Percentiles rank a stretch among this genome's conserved stretches.
Evolutionary conservation across 2,888 invertebrate genomes (phyloP).

Genomic region (Habrosyne pyritoides): DNA sequence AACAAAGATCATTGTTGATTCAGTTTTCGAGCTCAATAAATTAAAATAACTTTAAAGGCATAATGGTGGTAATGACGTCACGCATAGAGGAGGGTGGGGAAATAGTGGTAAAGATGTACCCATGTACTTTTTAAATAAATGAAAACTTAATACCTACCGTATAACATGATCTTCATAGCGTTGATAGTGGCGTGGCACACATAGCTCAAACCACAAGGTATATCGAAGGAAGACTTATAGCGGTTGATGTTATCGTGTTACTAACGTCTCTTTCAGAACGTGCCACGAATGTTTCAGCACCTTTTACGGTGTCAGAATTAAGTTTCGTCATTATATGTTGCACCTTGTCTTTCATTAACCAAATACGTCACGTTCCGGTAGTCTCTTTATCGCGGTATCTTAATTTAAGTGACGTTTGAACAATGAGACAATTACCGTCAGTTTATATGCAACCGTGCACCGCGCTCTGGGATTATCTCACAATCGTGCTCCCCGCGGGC

Average conservation of each 20-base stretch:
- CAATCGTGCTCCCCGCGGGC: slow-evolving; percentile 12
- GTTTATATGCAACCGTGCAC: slow-evolving; percentile 31
- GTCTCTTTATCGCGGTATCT: slow-evolving; percentile 34
- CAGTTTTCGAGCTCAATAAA: neutral
- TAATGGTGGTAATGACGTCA: neutral
- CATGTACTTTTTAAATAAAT: neutral
- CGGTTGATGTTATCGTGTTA: slow-evolving; percentile 7
- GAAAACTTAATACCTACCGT: neutral
- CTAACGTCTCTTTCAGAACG: slow-evolving; percentile 19
- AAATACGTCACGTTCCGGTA: slow-evolving; percentile 45
- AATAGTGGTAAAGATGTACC: neutral
- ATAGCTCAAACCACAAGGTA: slow-evolving; percentile 7
- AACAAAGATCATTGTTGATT: neutral
- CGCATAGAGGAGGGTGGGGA: neutral
- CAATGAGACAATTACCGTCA: slow-evolving; percentile 47
- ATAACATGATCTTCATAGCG: neutral
- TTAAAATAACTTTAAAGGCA: neutral
- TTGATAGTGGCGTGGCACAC: neutral
- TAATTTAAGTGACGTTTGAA: slow-evolving; percentile 40
- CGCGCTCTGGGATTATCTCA: slow-evolving; percentile 39
- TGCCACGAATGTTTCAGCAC: slow-evolving; percentile 24
- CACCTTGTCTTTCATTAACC: slow-evolving; percentile 44
- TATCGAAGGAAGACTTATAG: slow-evolving; percentile 9
- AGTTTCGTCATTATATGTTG: slow-evolving; percentile 26
- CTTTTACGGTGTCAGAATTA: slow-evolving; percentile 21